Evolutionary conservation across 2,113 vertebrate species (phyloP).

Genomic region (Ursus arctos): DNA sequence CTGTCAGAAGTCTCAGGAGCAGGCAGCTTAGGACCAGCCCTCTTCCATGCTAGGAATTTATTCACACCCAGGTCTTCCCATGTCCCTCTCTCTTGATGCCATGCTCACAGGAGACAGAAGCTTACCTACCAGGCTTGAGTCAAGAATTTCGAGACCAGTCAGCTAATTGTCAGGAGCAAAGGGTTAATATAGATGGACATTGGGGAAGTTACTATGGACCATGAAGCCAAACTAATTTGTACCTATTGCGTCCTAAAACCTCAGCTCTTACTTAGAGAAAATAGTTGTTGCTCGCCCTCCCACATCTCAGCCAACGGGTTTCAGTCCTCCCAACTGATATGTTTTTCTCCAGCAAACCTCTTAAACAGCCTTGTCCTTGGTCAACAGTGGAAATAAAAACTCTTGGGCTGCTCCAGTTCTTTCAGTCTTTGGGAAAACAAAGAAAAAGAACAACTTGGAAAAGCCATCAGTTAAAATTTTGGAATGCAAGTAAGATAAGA

Average conservation of each 20-base stretch:
- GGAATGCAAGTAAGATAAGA: neutral
- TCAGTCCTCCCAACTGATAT: neutral
- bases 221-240: neutral
- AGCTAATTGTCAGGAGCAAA: neutral
- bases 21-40: neutral
- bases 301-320: neutral
- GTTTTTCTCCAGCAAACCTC: neutral
- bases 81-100: neutral
- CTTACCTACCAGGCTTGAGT: neutral
- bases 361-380: neutral
- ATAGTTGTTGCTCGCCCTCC: neutral
- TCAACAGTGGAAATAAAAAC: conserved; percentile 8
- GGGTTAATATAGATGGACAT: neutral
- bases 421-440: conserved; percentile 27
- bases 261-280: neutral
- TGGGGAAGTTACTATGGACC: neutral
- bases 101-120: neutral
- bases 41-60: neutral
- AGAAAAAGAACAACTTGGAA: conserved; percentile 24
- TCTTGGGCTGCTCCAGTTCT: neutral
- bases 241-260: neutral
- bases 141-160: neutral
- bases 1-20: neutral
- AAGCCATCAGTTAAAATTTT: neutral
- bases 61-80: neutral